Conservation (phyloP, 2,888 invertebrate genomes). For the Nemoura dubitans region DNA sequence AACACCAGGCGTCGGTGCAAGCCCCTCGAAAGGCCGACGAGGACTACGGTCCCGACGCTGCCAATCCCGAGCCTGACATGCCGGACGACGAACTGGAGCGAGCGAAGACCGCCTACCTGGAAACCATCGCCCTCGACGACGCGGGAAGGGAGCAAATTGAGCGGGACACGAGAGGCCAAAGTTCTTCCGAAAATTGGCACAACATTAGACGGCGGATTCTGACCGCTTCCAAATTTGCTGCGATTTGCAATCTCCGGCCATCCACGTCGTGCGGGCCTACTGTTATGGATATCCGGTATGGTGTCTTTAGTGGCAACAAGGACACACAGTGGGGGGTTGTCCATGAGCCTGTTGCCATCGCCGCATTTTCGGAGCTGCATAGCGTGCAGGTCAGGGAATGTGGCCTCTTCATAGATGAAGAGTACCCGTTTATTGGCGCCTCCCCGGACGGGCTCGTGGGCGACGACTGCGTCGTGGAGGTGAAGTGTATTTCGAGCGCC, state of each 20-base stretch:
- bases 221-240: too few relatives aligned
- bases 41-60: too few relatives aligned
- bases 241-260: constrained; percentile 45
- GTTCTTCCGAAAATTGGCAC: constrained; percentile 37
- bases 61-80: too few relatives aligned
- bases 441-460: constrained; percentile 52
- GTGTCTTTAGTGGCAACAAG: constrained; percentile 45
- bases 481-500: constrained; percentile 48
- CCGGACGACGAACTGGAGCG: neutral
- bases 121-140: neutral
- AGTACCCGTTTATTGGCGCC: constrained; percentile 50
- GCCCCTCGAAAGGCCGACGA: too few relatives aligned
- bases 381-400: constrained; percentile 49
- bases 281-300: constrained; percentile 48
- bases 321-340: constrained; percentile 49
- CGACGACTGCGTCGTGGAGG: constrained; percentile 51
- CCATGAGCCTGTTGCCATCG: constrained; percentile 48
- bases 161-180: neutral
- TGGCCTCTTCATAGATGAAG: constrained; percentile 53
- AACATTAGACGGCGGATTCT: too few relatives aligned
- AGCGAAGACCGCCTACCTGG: neutral
- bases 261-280: constrained; percentile 45
- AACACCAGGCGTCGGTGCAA: too few relatives aligned
- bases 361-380: too few relatives aligned
- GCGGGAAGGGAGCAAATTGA: neutral